Evolutionary conservation across 1,140 invertebrate genomes (phyloP), one percentile per base, ranked within the genome.

Genomic region (Coptotermes formosanus): DNA sequence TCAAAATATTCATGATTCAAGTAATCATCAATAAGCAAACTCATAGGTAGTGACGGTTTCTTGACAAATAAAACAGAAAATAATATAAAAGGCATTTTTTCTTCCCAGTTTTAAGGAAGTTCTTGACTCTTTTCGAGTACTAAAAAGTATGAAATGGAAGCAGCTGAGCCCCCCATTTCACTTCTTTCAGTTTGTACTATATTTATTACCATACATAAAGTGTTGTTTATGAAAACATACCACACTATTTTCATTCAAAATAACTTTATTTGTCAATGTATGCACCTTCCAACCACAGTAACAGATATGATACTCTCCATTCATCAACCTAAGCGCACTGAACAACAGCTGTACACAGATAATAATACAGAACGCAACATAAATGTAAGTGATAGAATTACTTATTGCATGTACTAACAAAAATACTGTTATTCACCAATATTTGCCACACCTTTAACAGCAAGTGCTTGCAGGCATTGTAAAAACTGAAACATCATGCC

Each of bases 181-280:
- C 52, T 55, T 21, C 52, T 55, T 19, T 16, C 52, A 55, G 45
- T 55, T 16, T 55, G 14, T 19, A 55, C 19, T 19, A 55, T 19
- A 55, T 19, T 16, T 4, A 55, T 55, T 55, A 19, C 19, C 52
- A 19, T 19, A 55, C 19, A 19, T 55, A 55, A 55, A 55, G 52
- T 55, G 82, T 38, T 44, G 14, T 23, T 82, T 43, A 30, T 14
- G 19, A 83, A 43, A 83, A 14, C 8, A 52, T 19, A 32, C 8
- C 32, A 83, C 43, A 83, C 3, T 43, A 83, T 43, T 83, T 83
- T 83, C 82, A n/a, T 83, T 83, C 32, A 83, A 83, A 83, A 83
- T 83, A 83, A 83, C 32, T 83, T 83, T 83, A 83, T 83, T 83
- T 83, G 82, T 83, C 38, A 83, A 83, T 38, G 82, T 83, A 32